These are phyloP conservation scores for Hylia prasina DNA, from an alignment of 2,113 vertebrate genomes.

Conservation along the genomic window DNA sequence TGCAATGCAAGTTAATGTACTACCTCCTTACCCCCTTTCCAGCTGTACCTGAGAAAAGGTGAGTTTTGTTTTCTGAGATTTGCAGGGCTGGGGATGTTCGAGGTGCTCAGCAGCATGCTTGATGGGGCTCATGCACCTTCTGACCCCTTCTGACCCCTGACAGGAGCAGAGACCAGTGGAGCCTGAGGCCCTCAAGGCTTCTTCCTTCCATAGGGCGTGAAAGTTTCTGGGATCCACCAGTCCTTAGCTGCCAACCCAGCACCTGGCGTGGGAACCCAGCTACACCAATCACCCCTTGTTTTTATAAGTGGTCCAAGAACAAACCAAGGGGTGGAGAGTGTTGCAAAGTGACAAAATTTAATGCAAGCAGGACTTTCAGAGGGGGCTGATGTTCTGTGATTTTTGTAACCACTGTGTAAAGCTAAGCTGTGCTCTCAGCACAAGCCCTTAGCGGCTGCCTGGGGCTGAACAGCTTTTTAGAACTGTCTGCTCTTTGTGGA, in stretches of 20 bases:
- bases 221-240: not conserved
- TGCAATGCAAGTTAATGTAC: not conserved
- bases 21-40: not conserved
- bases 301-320: not conserved
- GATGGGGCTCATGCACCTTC: accelerated
- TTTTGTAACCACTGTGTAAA: not conserved
- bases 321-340: not conserved
- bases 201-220: accelerated
- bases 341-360: not conserved
- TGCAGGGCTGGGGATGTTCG: not conserved
- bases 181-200: not conserved
- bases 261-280: accelerated
- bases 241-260: not conserved
- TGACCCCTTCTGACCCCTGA: not conserved
- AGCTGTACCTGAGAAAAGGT: not conserved
- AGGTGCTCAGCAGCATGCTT: accelerated
- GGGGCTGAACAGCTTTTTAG: not conserved
- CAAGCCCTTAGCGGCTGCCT: not conserved
- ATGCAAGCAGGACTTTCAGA: not conserved
- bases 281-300: not conserved
- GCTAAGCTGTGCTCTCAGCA: not conserved
- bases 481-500: not conserved
- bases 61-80: not conserved
- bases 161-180: not conserved
- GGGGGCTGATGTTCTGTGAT: accelerated